Conservation (phyloP, 1,140 invertebrate species). For the Euwallacea similis region DNA sequence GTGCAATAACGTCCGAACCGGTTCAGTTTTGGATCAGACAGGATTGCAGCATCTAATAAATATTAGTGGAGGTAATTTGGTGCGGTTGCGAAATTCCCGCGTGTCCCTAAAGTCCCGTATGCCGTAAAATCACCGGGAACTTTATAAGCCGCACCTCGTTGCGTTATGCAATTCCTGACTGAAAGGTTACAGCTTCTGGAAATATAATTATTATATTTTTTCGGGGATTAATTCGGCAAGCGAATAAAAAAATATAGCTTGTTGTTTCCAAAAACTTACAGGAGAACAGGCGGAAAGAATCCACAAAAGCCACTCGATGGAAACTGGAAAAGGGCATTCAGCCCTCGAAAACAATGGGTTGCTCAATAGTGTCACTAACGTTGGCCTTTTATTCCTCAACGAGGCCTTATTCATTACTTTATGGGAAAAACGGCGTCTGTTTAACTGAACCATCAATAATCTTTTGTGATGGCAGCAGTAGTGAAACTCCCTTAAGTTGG, state of each 20-base stretch:
- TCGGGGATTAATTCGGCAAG: no score
- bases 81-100: conserved; percentile 5
- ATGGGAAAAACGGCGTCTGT: no score
- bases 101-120: conserved; percentile 6
- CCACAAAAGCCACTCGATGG: conserved; percentile 9
- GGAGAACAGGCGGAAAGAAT: no score
- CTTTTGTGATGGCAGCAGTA: no score
- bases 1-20: neutral
- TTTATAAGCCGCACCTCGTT: conserved; percentile 12
- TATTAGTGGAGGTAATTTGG: conserved; percentile 7
- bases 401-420: no score
- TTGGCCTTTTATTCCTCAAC: conserved; percentile 15
- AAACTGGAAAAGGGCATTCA: neutral
- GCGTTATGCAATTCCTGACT: neutral
- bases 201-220: neutral
- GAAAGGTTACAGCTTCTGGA: neutral
- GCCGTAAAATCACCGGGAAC: conserved; percentile 15
- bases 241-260: no score
- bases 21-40: conserved; percentile 7
- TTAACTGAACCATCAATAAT: no score
- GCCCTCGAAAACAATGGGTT: conserved; percentile 2
- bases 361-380: conserved; percentile 16
- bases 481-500: no score
- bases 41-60: conserved; percentile 17
- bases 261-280: no score